phyloP scores from a whole-genome alignment of 2,888 invertebrate species.

The Drosophila buzzatii region DNA sequence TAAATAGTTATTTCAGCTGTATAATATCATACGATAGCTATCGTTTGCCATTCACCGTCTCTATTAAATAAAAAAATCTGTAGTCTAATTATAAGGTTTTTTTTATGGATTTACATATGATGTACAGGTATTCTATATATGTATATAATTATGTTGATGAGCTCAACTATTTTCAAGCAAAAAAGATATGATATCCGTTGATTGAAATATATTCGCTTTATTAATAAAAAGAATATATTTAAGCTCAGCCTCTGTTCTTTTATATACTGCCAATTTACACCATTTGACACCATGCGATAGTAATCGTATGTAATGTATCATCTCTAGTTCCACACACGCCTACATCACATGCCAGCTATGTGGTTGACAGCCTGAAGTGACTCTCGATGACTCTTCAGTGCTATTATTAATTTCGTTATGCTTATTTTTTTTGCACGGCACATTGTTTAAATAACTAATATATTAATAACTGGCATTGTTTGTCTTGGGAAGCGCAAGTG shows the following conservation, averaged over 20 bases:
- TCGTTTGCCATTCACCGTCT: not conserved
- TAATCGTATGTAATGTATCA: conserved; percentile 10
- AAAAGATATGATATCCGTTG: too few relatives aligned
- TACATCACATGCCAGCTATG: conserved; percentile 25
- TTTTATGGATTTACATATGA: not conserved
- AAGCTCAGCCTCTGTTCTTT: too few relatives aligned
- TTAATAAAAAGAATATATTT: too few relatives aligned
- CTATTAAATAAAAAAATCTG: not conserved
- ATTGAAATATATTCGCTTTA: too few relatives aligned
- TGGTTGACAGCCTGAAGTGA: conserved; percentile 58
- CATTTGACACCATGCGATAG: too few relatives aligned
- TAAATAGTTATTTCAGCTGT: too few relatives aligned
- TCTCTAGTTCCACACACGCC: conserved; percentile 47
- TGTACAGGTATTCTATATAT: too few relatives aligned
- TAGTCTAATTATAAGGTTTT: not conserved
- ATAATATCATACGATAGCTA: not conserved
- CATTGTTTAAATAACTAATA: conserved; percentile 50
- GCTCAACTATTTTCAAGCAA: too few relatives aligned
- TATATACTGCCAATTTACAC: not conserved
- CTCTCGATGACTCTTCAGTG: conserved; percentile 39
- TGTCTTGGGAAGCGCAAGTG: conserved; percentile 40
- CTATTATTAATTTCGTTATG: conserved; percentile 33
- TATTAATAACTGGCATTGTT: conserved; percentile 50
- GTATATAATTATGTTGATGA: too few relatives aligned
- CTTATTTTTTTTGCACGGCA: conserved; percentile 13